These are phyloP conservation scores for Marasmarcha lunaedactyla DNA, from an alignment of 2,888 invertebrate genomes.

Conservation along the genomic window DNA sequence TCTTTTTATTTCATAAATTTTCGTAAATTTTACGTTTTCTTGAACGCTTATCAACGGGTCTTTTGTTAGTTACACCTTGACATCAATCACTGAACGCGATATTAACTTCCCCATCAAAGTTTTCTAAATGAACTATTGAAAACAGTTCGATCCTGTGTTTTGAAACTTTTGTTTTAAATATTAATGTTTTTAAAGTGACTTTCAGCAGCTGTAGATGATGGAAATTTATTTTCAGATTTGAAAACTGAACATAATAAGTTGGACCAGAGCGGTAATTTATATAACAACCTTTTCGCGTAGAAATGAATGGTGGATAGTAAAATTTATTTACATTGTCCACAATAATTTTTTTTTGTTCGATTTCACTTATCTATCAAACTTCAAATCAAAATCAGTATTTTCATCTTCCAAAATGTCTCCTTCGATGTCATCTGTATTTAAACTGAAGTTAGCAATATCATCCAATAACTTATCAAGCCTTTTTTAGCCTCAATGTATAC, in stretches of 20 bases:
- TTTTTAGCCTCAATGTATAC: conserved; percentile 2
- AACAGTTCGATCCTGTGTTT: background rate
- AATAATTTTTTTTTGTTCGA: background rate
- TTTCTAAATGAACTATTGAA: background rate
- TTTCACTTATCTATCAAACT: conserved; percentile 1
- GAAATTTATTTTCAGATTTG: background rate
- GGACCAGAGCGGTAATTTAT: background rate
- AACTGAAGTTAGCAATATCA: background rate
- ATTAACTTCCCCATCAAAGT: too few relatives aligned
- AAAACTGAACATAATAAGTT: conserved; percentile 2
- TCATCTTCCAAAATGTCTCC: background rate
- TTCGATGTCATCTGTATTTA: background rate
- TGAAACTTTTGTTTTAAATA: background rate
- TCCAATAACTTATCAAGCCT: background rate
- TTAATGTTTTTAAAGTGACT: conserved; percentile 5
- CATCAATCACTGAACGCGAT: background rate
- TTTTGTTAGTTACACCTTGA: background rate
- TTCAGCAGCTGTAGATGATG: conserved; percentile 4
- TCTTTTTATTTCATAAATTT: too few relatives aligned
- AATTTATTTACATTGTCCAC: background rate
- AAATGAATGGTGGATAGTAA: conserved; percentile 1
- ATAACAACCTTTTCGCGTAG: background rate
- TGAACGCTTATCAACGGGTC: background rate
- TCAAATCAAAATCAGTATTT: background rate
- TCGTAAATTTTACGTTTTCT: too few relatives aligned